Base-by-base conservation (phyloP, 2,797 vertebrate species). In the Merluccius polli region DNA sequence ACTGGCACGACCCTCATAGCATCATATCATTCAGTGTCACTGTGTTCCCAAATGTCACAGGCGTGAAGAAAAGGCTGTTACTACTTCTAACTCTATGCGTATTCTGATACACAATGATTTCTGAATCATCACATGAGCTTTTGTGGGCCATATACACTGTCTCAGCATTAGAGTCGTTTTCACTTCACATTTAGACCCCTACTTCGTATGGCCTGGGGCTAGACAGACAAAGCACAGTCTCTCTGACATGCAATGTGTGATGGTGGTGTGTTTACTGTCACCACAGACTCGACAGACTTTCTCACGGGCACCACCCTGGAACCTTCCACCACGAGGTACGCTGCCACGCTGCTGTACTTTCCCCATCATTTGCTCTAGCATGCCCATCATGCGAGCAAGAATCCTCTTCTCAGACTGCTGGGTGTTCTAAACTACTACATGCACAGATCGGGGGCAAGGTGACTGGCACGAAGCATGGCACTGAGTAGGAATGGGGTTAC, bases 281-380 rank as follows among this genome's bases (percentile, higher is more conserved):
- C 29, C 27, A 27, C 71, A 72, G 71, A 41, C 35, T 24, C 35
- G 21, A 72, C 71, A 72, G 36, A 32, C 35, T 1, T 31, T n/a
- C 35, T 72, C 32, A 44, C 21, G 27, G n/a, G 3, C 21, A 72
- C 71, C 71, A 72, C 36, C 27, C 36, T 72, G 35, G 27, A 44
- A 72, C 27, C 71, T 38, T 4, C 71, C 71, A 36, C 18, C 71
- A 44, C 71, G 71, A 41, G 71, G 35, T 38, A 32, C 71, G 41
- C 35, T 73, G 12, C 21, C 31, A 13, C 5, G 44, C 72, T 73
- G 41, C 72, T 73, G 72, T 36, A 73, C 29, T 32, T 59, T 73
- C 10, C 24, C 72, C 72, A 73, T 73, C 38, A 73, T 73, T 36
- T 73, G 16, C 72, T 73, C 38, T 4, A 52, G 4, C 72, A 68